These are phyloP conservation scores for Odontamblyopus rebecca DNA, from an alignment of 2,797 vertebrate genomes.

Conservation along the genomic window DNA sequence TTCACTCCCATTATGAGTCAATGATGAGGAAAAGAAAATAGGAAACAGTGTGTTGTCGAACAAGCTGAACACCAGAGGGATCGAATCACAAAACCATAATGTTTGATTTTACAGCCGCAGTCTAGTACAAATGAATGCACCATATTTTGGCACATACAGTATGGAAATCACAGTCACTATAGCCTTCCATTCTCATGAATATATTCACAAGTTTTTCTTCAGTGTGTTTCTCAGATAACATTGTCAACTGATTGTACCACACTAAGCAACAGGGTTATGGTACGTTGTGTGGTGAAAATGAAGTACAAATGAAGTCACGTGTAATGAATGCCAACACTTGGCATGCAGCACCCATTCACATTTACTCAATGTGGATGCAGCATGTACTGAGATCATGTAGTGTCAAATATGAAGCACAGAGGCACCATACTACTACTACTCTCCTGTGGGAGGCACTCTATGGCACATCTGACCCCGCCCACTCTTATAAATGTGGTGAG, in stretches of 20 bases:
- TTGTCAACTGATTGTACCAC: neutral
- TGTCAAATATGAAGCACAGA: neutral
- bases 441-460: neutral
- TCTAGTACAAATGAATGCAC: neutral
- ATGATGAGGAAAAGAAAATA: neutral
- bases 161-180: neutral
- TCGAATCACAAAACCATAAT: neutral
- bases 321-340: slow-evolving; percentile 1
- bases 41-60: neutral
- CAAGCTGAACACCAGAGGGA: neutral
- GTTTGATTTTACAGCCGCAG: neutral
- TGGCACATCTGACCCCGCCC: neutral
- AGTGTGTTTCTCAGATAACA: neutral
- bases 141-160: neutral
- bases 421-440: too few relatives aligned
- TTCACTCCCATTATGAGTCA: slow-evolving; percentile 24
- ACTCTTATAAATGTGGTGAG: neutral
- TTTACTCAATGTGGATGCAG: neutral
- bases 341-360: neutral
- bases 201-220: neutral
- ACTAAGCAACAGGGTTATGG: neutral
- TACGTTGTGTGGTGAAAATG: neutral
- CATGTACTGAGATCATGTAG: neutral
- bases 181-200: neutral
- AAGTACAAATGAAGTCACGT: slow-evolving; percentile 8